These are phyloP conservation scores for Heterotilapia buettikoferi DNA, from an alignment of 2,113 vertebrate species.

Conservation along the genomic window DNA sequence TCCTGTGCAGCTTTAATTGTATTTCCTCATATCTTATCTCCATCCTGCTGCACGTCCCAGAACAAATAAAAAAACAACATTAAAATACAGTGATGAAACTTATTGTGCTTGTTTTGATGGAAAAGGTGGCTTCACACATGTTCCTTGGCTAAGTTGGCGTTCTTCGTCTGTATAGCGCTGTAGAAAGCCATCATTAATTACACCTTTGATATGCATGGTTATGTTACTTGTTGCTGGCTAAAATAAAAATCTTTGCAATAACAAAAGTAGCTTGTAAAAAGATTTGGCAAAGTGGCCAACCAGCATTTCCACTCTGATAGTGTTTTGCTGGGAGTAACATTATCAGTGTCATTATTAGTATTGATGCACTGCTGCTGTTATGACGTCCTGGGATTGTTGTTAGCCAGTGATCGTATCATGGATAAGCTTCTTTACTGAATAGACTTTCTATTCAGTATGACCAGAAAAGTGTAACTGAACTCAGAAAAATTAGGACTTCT, in stretches of 20 bases:
- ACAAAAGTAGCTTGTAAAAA: neutral
- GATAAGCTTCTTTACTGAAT: neutral
- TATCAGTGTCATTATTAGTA: neutral
- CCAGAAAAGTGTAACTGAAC: neutral
- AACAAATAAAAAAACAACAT: neutral
- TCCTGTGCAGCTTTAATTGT: neutral
- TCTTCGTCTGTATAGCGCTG: neutral
- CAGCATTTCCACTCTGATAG: neutral
- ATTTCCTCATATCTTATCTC: neutral
- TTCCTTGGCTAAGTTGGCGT: neutral
- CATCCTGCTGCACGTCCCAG: neutral
- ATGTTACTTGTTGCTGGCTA: neutral
- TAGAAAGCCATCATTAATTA: neutral
- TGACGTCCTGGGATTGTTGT: neutral
- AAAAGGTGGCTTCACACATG: neutral
- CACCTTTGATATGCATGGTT: neutral
- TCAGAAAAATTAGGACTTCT: neutral
- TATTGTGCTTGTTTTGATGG: neutral
- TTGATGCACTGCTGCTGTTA: neutral
- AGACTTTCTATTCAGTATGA: neutral
- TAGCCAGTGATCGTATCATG: neutral
- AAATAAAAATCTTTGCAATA: neutral
- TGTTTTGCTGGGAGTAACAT: neutral
- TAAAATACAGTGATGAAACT: neutral
- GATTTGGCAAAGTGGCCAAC: neutral